Conservation (phyloP, 2,797 vertebrate genomes). For the Eleutherodactylus coqui region DNA sequence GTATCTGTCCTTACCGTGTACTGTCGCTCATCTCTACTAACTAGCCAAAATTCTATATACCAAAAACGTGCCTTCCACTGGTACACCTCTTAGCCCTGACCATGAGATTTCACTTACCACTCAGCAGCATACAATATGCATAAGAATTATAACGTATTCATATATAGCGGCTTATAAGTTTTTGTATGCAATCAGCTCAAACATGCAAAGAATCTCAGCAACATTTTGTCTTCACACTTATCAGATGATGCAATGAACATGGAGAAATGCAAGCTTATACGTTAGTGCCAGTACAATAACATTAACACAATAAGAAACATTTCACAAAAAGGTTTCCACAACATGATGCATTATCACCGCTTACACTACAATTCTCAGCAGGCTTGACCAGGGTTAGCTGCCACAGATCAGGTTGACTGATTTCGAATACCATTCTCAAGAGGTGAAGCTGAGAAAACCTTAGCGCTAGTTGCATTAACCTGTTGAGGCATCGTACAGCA, state of each 20-base stretch:
- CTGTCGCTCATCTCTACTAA: no score
- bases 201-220: no score
- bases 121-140: no score
- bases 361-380: conserved; percentile 32
- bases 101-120: no score
- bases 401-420: conserved; percentile 35
- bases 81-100: no score
- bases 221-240: not conserved
- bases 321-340: conserved; percentile 1
- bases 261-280: no score
- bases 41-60: no score
- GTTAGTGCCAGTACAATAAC: not conserved
- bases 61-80: no score
- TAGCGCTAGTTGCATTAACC: conserved; percentile 26
- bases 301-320: not conserved
- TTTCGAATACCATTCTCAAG: conserved; percentile 38
- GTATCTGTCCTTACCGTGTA: no score
- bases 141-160: no score
- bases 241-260: not conserved
- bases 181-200: no score
- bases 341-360: conserved; percentile 33
- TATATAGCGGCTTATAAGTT: no score
- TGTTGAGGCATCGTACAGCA: conserved; percentile 6
- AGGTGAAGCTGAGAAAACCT: conserved; percentile 29
- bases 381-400: conserved; percentile 38